Percentiles rank a stretch among this genome's conserved stretches.
Conservation (phyloP, 1,140 invertebrate species). For the Drosophila nikananu region DNA sequence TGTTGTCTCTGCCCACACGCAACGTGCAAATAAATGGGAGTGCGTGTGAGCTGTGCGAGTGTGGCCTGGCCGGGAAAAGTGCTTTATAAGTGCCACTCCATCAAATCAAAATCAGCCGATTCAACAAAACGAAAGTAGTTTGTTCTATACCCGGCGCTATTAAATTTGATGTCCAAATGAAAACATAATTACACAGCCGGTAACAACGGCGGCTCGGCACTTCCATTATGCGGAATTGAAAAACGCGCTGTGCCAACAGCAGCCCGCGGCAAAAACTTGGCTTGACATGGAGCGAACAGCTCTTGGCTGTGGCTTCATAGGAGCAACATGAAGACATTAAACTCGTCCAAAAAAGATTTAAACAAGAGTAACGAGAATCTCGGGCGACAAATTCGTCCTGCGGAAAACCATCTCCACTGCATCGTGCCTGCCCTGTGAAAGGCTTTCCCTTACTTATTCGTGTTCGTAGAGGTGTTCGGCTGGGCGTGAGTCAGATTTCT, state of each 20-base stretch:
- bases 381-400: conserved; percentile 6
- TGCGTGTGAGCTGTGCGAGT: conserved; percentile 10
- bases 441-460: conserved; percentile 3
- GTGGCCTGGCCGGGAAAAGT: conserved; percentile 59
- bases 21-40: conserved; percentile 58
- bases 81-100: conserved; percentile 77
- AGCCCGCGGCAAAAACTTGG: conserved; percentile 42
- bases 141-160: conserved; percentile 67
- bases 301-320: conserved; percentile 43
- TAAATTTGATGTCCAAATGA: conserved; percentile 65
- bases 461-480: neutral
- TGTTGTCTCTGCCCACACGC: conserved; percentile 55
- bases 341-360: conserved; percentile 30
- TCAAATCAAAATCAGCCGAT: conserved; percentile 74
- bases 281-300: conserved; percentile 15
- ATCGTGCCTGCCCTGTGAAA: neutral
- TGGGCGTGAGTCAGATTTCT: neutral
- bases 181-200: conserved; percentile 73
- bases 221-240: conserved; percentile 65
- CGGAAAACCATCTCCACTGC: neutral
- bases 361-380: neutral
- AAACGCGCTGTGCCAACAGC: conserved; percentile 50
- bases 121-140: conserved; percentile 78
- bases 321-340: conserved; percentile 64
- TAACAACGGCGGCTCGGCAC: conserved; percentile 31